A percentile compares a stretch with the other conserved stretches of the same genome.
These are phyloP conservation scores for Crenichthys baileyi DNA, from an alignment of 2,797 vertebrate species.

Conservation along the genomic window DNA sequence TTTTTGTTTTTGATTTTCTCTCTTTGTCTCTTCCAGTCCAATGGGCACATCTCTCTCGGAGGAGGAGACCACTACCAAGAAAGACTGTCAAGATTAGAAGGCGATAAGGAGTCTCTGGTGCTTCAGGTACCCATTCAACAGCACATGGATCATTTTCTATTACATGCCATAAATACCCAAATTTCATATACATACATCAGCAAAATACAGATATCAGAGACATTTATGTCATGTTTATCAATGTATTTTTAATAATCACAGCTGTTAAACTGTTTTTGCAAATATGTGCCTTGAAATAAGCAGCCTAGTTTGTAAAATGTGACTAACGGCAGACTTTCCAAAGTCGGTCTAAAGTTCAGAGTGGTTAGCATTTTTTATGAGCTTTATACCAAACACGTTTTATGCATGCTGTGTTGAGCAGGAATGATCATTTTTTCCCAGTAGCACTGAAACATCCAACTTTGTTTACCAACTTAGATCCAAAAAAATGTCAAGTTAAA, in stretches of 20 bases:
- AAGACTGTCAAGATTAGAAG: slow-evolving; percentile 90
- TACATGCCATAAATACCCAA: neutral
- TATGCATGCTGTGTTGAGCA: neutral
- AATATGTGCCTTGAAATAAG: neutral
- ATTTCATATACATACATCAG: neutral
- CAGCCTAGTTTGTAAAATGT: neutral
- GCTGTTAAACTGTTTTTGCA: neutral
- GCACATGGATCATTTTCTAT: neutral
- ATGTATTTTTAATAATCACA: neutral
- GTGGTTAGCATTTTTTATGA: neutral
- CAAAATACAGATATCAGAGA: neutral
- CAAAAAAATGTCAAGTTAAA: neutral
- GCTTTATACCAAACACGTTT: neutral
- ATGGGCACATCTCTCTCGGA: slow-evolving; percentile 90
- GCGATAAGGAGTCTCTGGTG: slow-evolving; percentile 96
- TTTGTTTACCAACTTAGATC: neutral
- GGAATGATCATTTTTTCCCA: neutral
- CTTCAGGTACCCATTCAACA: slow-evolving; percentile 84
- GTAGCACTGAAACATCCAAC: neutral
- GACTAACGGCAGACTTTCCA: neutral
- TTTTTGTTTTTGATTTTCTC: too few species aligned
- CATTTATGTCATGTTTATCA: neutral
- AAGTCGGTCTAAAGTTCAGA: neutral
- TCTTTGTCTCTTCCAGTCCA: slow-evolving; percentile 81
- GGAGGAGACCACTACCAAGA: slow-evolving; percentile 95